Conservation (phyloP, 2,888 invertebrate genomes). For the Chymomyza amoena region DNA sequence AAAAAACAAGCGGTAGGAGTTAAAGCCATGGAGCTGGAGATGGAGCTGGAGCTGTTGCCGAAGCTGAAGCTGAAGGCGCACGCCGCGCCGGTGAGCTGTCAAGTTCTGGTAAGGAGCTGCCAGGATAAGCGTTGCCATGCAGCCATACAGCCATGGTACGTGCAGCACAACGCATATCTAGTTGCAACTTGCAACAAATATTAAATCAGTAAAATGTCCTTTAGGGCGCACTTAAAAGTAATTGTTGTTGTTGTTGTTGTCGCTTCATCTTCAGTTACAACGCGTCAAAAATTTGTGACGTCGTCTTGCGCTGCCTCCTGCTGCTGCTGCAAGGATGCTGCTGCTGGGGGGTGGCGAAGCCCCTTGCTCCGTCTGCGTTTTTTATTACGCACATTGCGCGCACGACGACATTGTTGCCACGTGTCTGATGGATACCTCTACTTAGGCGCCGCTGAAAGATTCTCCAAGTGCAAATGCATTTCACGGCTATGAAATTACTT, state of each 20-base stretch:
- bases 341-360: neutral
- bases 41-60: neutral
- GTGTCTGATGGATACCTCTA: conserved; percentile 63
- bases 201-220: conserved; percentile 70
- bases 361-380: conserved; percentile 15
- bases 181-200: conserved; percentile 69
- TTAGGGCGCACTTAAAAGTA: conserved; percentile 68
- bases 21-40: neutral
- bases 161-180: conserved; percentile 65
- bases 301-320: neutral
- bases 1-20: conserved; percentile 33
- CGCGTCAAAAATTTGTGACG: neutral
- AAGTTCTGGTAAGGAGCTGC: neutral
- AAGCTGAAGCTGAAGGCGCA: neutral
- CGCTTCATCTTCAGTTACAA: conserved; percentile 4
- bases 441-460: conserved; percentile 54
- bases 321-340: neutral
- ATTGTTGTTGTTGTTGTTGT: conserved; percentile 50
- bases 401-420: conserved; percentile 55
- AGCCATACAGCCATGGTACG: conserved; percentile 31
- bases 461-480: conserved; percentile 54
- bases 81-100: neutral
- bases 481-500: conserved; percentile 61
- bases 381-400: conserved; percentile 50
- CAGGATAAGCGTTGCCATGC: neutral